These are phyloP conservation scores for Malurus splendens DNA, from an alignment of 2,797 vertebrate species.

Conservation along the genomic window DNA sequence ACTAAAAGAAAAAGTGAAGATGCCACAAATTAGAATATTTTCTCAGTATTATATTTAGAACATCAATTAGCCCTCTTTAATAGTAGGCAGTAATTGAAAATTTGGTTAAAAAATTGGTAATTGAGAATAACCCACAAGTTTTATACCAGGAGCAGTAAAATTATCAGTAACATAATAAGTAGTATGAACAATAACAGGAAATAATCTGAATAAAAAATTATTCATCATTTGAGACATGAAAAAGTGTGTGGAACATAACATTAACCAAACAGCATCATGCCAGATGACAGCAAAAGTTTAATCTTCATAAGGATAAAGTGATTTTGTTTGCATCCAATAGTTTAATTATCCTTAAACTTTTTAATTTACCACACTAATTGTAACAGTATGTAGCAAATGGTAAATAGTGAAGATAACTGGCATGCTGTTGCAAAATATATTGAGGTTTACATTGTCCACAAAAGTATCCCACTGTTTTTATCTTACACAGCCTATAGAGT, in stretches of 20 bases:
- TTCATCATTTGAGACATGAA: background rate
- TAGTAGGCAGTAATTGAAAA: background rate
- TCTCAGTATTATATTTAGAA: background rate
- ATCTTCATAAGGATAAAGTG: background rate
- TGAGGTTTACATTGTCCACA: background rate
- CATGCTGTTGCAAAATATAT: background rate
- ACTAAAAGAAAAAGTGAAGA: constrained; percentile 70
- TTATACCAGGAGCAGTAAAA: background rate
- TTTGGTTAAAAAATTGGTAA: background rate
- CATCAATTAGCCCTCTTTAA: background rate
- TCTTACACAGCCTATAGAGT: background rate
- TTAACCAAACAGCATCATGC: background rate
- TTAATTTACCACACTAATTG: background rate
- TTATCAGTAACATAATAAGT: background rate
- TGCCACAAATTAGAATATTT: background rate
- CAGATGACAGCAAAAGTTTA: background rate
- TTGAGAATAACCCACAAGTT: background rate
- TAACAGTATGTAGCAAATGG: background rate
- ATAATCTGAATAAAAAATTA: background rate
- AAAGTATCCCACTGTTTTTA: background rate
- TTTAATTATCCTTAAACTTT: background rate
- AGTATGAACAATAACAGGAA: background rate
- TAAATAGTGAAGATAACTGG: background rate
- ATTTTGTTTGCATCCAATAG: background rate
- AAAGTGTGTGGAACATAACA: background rate